These are phyloP conservation scores for Amphimallon solstitiale DNA, from an alignment of 2,888 invertebrate species.

Conservation along the genomic window DNA sequence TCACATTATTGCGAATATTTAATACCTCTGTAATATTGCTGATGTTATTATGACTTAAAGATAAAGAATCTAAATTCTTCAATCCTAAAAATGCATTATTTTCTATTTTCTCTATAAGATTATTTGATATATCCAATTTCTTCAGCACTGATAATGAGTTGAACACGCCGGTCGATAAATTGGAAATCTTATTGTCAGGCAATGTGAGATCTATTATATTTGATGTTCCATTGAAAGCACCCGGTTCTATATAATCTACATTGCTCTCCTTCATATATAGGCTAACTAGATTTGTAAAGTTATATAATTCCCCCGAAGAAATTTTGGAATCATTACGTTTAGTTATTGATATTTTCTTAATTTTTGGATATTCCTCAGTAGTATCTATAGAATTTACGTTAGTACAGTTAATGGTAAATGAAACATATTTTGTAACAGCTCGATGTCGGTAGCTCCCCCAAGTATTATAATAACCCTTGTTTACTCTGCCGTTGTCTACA, in stretches of 20 bases:
- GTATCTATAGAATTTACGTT: not conserved
- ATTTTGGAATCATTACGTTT: not conserved
- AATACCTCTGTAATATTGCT: not conserved
- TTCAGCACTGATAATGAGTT: not conserved
- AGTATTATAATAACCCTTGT: too few species aligned
- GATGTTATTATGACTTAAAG: not conserved
- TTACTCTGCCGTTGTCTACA: too few species aligned
- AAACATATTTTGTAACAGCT: too few species aligned
- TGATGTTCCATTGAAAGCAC: conserved; percentile 14
- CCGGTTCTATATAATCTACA: conserved; percentile 13
- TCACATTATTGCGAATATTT: not conserved
- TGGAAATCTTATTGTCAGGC: conserved; percentile 5
- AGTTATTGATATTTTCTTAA: not conserved
- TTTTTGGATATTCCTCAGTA: not conserved
- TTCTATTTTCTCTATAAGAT: not conserved
- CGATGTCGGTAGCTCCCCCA: too few species aligned
- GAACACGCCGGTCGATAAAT: conserved; percentile 13
- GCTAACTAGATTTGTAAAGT: conserved; percentile 1
- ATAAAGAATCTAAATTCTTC: not conserved
- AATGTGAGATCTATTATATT: not conserved
- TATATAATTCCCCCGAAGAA: not conserved
- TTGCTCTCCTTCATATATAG: not conserved
- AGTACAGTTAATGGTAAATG: too few species aligned
- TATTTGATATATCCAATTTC: not conserved
- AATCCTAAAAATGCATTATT: not conserved